These are phyloP conservation scores for Promerops cafer DNA, from an alignment of 2,113 vertebrate species.

Conservation along the genomic window DNA sequence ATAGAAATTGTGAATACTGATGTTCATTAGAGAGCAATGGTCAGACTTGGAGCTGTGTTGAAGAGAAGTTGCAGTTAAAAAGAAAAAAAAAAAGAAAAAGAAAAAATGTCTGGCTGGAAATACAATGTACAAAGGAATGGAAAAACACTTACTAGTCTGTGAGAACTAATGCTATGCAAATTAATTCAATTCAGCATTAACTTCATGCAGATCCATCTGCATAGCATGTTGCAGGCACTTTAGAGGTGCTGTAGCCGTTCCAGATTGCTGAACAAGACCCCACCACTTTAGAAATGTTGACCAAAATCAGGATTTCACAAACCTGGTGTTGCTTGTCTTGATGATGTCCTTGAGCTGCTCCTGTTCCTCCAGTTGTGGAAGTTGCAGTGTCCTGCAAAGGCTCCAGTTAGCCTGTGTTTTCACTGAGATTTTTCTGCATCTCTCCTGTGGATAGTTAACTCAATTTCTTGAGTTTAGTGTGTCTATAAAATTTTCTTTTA, in stretches of 20 bases:
- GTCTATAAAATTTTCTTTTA: conserved; percentile 2
- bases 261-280: conserved; percentile 28
- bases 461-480: not conserved
- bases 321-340: not conserved
- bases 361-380: not conserved
- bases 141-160: conserved; percentile 61
- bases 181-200: conserved; percentile 65
- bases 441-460: not conserved
- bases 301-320: not conserved
- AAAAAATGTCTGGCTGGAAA: conserved; percentile 19
- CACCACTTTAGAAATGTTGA: not conserved
- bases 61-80: not conserved
- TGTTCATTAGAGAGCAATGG: not conserved
- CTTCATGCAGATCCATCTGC: conserved; percentile 63
- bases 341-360: rapidly evolving
- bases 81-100: not conserved
- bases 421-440: not conserved
- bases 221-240: conserved; percentile 48
- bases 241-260: conserved; percentile 39
- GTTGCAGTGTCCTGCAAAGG: not conserved
- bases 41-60: not conserved
- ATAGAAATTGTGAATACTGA: not conserved
- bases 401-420: not conserved
- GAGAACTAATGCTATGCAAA: conserved; percentile 65
- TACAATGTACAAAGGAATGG: conserved; percentile 50